Evolutionary conservation across 2,888 invertebrate species (phyloP).

Genomic region (Orthosia gothica): DNA sequence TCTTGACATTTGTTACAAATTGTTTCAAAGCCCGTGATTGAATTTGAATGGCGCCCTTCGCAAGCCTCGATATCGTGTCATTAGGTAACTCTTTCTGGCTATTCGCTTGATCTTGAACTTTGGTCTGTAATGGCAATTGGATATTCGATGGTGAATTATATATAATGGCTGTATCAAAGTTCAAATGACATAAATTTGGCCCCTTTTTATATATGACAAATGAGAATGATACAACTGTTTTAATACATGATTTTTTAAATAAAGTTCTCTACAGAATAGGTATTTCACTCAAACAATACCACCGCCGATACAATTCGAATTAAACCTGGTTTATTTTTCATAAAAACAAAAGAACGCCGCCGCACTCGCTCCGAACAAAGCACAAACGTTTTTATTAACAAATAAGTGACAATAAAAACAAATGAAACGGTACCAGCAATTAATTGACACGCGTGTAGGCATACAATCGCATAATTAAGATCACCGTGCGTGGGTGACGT

Average conservation of each 20-base stretch:
- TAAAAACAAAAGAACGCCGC: constrained; percentile 50
- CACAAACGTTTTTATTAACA: constrained; percentile 67
- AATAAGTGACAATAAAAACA: constrained; percentile 68
- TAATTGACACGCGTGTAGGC: constrained; percentile 81
- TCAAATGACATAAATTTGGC: not conserved
- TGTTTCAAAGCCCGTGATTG: constrained; percentile 76
- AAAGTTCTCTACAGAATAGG: constrained; percentile 6
- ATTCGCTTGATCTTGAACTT: constrained; percentile 68
- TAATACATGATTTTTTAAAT: not conserved
- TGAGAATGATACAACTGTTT: not conserved
- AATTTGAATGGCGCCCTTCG: constrained; percentile 73
- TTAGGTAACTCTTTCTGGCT: constrained; percentile 68
- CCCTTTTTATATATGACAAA: not conserved
- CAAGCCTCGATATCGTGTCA: constrained; percentile 63
- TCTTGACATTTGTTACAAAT: constrained; percentile 80
- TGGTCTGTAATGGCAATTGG: constrained; percentile 50
- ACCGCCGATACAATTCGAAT: constrained; percentile 28
- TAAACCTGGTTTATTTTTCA: constrained; percentile 41
- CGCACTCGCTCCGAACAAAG: constrained; percentile 53
- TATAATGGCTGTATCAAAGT: not conserved
- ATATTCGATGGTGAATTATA: constrained; percentile 23
- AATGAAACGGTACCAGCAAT: constrained; percentile 72
- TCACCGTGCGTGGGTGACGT: constrained; percentile 79
- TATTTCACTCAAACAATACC: constrained; percentile 30
- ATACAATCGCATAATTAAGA: constrained; percentile 83